Evolutionary conservation across 2,888 invertebrate species (phyloP).

Genomic region (Branchipolynoe longqiensis): DNA sequence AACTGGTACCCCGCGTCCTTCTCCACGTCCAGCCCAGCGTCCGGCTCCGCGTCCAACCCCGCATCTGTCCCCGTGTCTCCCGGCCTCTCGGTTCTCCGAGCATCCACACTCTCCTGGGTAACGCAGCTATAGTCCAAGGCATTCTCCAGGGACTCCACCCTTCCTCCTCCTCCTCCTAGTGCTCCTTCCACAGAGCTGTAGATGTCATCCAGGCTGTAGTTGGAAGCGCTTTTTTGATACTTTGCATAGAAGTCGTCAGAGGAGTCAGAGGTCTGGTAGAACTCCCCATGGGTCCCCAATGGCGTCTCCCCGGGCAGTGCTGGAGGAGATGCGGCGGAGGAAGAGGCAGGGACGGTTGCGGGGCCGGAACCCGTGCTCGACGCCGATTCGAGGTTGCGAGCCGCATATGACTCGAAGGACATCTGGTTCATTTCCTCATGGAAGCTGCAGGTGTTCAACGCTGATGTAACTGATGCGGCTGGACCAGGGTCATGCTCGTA

Average conservation of each 20-base stretch:
- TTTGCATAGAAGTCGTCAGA: slow-evolving; percentile 71
- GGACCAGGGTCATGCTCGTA: not conserved
- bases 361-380: no score
- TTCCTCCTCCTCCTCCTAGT: no score
- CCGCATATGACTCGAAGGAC: slow-evolving; percentile 42
- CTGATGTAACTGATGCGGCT: no score
- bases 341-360: no score
- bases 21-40: not conserved
- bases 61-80: not conserved
- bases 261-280: slow-evolving; percentile 60
- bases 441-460: slow-evolving; percentile 12
- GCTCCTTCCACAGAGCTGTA: slow-evolving; percentile 59
- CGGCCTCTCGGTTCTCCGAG: not conserved
- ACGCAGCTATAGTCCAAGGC: slow-evolving; percentile 35
- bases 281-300: not conserved
- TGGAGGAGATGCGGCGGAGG: no score
- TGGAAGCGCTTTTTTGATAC: slow-evolving; percentile 60
- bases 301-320: not conserved
- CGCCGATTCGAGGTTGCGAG: no score
- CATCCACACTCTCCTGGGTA: not conserved
- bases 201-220: slow-evolving; percentile 56
- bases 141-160: slow-evolving; percentile 40
- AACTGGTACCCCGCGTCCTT: slow-evolving; percentile 5
- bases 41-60: not conserved
- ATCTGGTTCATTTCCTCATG: slow-evolving; percentile 31